A percentile compares a stretch with the other conserved stretches of the same genome.
Conservation (phyloP, 2,888 invertebrate species). For the Escarpia spicata region DNA sequence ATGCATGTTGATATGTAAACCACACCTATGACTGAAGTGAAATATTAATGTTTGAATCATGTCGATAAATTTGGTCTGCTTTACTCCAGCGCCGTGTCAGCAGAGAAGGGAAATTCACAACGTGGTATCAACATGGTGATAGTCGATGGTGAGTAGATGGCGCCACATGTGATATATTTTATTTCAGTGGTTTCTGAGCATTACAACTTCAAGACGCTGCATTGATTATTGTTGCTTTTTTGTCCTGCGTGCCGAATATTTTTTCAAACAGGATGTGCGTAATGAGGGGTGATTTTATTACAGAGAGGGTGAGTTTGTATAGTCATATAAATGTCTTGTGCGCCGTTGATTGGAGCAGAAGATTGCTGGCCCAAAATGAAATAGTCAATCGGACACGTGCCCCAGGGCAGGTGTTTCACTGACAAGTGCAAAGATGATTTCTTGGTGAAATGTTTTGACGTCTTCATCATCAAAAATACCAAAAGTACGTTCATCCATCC, state of each 20-base stretch:
- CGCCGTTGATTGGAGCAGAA: neutral
- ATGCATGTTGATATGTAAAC: neutral
- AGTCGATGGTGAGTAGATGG: constrained; percentile 33
- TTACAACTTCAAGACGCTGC: neutral
- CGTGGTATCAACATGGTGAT: constrained; percentile 36
- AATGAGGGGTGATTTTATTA: neutral
- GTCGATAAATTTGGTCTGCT: neutral
- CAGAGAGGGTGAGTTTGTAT: neutral
- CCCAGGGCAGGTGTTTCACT: neutral
- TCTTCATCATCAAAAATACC: too few relatives aligned
- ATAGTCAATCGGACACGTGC: neutral
- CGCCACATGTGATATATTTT: neutral
- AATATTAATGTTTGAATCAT: neutral
- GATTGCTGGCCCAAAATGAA: neutral
- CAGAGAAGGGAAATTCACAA: constrained; percentile 35
- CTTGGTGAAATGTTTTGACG: neutral
- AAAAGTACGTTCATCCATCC: too few relatives aligned
- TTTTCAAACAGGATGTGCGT: neutral
- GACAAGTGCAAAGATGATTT: neutral
- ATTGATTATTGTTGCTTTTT: neutral
- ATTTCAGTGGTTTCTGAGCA: neutral
- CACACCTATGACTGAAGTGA: neutral
- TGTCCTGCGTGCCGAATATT: neutral
- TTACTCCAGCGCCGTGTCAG: constrained; percentile 35
- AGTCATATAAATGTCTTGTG: neutral